Conservation (phyloP, 1,140 invertebrate species). For the Drosophila littoralis region DNA sequence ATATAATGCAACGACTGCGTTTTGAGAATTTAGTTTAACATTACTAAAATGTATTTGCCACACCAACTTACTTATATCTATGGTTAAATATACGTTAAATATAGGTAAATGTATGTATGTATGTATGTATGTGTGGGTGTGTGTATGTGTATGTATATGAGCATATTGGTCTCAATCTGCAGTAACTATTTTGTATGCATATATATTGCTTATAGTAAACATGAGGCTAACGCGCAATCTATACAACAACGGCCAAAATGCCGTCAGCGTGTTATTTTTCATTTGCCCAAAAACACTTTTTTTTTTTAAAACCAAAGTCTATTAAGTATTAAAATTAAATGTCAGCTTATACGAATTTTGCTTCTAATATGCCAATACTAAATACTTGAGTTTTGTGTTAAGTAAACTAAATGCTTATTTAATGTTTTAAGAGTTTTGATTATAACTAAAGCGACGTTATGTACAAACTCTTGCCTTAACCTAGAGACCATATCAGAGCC, state of each 20-base stretch:
- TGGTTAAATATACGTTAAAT: slow-evolving; percentile 55
- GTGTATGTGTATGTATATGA: slow-evolving; percentile 26
- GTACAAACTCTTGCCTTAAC: slow-evolving; percentile 31
- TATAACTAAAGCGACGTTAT: slow-evolving; percentile 40
- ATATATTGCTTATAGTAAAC: slow-evolving; percentile 81
- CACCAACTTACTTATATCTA: slow-evolving; percentile 71
- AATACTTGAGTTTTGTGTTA: not conserved
- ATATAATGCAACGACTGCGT: not conserved
- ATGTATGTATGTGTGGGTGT: slow-evolving; percentile 3
- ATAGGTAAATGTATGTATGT: slow-evolving; percentile 47
- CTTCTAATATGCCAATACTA: slow-evolving; percentile 12
- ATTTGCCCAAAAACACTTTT: slow-evolving; percentile 30
- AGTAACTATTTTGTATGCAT: slow-evolving; percentile 51
- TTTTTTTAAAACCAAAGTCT: slow-evolving; percentile 12
- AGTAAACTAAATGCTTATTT: slow-evolving; percentile 4
- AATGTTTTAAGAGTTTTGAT: slow-evolving; percentile 1
- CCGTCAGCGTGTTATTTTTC: slow-evolving; percentile 30
- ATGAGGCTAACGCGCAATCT: slow-evolving; percentile 73
- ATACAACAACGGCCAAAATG: slow-evolving; percentile 61
- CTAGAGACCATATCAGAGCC: slow-evolving; percentile 15
- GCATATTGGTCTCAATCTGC: slow-evolving; percentile 50
- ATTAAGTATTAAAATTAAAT: slow-evolving; percentile 2
- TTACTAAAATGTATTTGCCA: slow-evolving; percentile 72
- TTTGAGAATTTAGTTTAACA: slow-evolving; percentile 34
- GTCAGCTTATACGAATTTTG: slow-evolving; percentile 10